A percentile compares a stretch with the other conserved stretches of the same genome.
phyloP scores from a whole-genome alignment of 2,113 vertebrate species.

The Clinocottus analis region DNA sequence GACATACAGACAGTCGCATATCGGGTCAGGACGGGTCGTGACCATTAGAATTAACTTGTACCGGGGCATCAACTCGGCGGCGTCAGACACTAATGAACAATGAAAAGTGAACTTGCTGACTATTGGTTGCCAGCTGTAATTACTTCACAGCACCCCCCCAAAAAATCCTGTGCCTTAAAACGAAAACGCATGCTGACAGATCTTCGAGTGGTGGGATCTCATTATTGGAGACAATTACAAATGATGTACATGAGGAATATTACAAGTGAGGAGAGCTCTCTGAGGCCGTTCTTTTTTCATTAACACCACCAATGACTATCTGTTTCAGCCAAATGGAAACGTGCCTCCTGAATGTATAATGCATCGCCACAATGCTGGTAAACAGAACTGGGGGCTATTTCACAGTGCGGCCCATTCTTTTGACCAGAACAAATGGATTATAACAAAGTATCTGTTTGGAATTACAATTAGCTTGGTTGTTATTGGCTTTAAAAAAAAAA shows the following conservation, averaged over 20 bases:
- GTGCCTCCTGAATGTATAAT: slow-evolving; percentile 73
- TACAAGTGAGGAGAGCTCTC: slow-evolving; percentile 72
- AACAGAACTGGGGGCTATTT: slow-evolving; percentile 73
- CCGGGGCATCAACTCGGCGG: slow-evolving; percentile 28
- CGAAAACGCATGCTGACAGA: slow-evolving; percentile 64
- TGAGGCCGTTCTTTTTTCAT: slow-evolving; percentile 75
- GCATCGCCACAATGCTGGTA: slow-evolving; percentile 60
- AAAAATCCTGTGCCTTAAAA: slow-evolving; percentile 40
- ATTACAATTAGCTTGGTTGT: slow-evolving; percentile 68
- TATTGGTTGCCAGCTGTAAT: slow-evolving; percentile 67
- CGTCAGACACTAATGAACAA: slow-evolving; percentile 62
- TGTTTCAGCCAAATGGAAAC: slow-evolving; percentile 75
- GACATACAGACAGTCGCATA: slow-evolving; percentile 12
- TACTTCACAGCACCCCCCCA: slow-evolving; percentile 49
- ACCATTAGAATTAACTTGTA: slow-evolving; percentile 27
- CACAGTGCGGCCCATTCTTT: slow-evolving; percentile 65
- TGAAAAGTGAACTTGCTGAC: slow-evolving; percentile 72
- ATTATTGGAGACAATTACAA: slow-evolving; percentile 80
- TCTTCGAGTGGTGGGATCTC: slow-evolving; percentile 66
- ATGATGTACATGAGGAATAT: slow-evolving; percentile 78
- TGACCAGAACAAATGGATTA: slow-evolving; percentile 75
- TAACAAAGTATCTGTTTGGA: slow-evolving; percentile 73
- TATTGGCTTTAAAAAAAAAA: slow-evolving; percentile 28
- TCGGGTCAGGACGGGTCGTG: slow-evolving; percentile 26
- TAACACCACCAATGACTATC: slow-evolving; percentile 77